Conservation (phyloP, 2,797 vertebrate genomes). For the Tolypeutes matacus region DNA sequence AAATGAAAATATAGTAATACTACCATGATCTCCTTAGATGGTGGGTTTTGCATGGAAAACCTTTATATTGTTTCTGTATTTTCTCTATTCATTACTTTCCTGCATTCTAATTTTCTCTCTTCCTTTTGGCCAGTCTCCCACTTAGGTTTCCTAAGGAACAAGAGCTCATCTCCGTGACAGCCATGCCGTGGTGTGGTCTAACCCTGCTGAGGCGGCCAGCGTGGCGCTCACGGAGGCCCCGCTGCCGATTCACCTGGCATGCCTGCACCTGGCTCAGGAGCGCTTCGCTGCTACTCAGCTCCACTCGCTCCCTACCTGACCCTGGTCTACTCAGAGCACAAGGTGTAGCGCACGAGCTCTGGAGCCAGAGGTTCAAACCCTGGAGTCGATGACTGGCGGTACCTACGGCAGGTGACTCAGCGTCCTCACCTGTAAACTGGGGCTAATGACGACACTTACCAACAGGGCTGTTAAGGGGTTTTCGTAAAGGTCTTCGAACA, state of each 20-base stretch:
- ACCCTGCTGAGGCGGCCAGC: background rate
- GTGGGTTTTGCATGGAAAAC: background rate
- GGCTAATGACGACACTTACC: background rate
- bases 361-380: background rate
- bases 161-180: background rate
- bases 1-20: conserved; percentile 10
- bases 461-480: background rate
- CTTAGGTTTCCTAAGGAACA: conserved; percentile 28
- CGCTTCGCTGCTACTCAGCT: background rate
- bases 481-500: background rate
- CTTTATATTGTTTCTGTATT: background rate
- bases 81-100: background rate
- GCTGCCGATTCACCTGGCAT: background rate
- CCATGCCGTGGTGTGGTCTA: too few species aligned
- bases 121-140: background rate
- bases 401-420: background rate
- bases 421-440: background rate
- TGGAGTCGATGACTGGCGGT: background rate
- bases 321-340: background rate
- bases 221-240: background rate
- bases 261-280: background rate
- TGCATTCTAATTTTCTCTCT: background rate
- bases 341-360: background rate
- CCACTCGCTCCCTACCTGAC: background rate
- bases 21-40: background rate